Percentiles rank a stretch among this genome's conserved stretches.
phyloP scores from a whole-genome alignment of 2,888 invertebrate genomes.

The Drosophila nr. perissopoda region DNA sequence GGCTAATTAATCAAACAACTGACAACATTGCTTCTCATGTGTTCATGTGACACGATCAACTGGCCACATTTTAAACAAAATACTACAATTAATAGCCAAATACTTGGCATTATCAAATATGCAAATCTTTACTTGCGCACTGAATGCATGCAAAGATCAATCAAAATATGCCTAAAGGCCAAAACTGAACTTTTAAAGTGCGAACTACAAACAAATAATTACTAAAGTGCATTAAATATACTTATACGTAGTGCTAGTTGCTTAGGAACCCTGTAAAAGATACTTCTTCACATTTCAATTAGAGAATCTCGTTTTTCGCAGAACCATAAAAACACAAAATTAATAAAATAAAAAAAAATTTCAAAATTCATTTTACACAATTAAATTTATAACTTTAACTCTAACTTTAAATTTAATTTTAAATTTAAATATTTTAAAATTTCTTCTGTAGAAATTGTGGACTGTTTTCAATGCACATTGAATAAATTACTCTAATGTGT shows the following conservation, averaged over 20 bases:
- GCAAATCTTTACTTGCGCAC: slow-evolving; percentile 18
- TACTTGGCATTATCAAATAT: slow-evolving; percentile 10
- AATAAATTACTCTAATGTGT: background rate
- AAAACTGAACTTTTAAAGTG: background rate
- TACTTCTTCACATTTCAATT: background rate
- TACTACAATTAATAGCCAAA: slow-evolving; percentile 29
- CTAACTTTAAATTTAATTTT: no score
- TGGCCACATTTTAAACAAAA: slow-evolving; percentile 3
- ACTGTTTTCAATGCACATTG: background rate
- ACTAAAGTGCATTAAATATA: background rate
- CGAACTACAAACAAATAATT: background rate
- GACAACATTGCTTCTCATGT: slow-evolving; percentile 35
- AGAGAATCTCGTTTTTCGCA: background rate
- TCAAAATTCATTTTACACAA: background rate
- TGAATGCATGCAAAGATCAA: background rate
- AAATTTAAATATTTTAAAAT: no score
- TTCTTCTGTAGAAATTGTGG: background rate
- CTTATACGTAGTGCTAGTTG: background rate
- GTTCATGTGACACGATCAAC: slow-evolving; percentile 9
- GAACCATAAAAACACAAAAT: no score
- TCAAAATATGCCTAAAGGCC: background rate
- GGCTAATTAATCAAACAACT: slow-evolving; percentile 64
- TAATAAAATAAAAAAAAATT: no score
- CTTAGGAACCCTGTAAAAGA: background rate
- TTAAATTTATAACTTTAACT: no score